Evolutionary conservation across 2,797 vertebrate species (phyloP), one percentile per base, ranked within the genome.

Genomic region (Argentina silus): DNA sequence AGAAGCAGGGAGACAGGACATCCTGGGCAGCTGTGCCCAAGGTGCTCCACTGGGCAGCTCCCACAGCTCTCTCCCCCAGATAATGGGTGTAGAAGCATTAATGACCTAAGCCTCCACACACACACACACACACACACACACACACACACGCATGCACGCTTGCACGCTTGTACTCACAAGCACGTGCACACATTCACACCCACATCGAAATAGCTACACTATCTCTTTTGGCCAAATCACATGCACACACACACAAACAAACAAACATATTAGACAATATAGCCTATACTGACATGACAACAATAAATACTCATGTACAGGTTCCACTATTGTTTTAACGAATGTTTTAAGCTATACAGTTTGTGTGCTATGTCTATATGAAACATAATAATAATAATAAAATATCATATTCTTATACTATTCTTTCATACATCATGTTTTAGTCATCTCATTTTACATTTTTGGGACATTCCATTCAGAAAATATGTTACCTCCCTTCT

Each of bases 11-110:
- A 60, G 27, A 55, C 44, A 56, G 67, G 61, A 74, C 69, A 65
- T 76, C 74, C 61, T 70, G 51, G 67, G 68, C 67, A 62, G 67
- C 48, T 55, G 67, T 56, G 50, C 51, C 44, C 36, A 12, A 11
- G 15, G 48, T 36, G 44, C n/a, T 27, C 8, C 19, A 23, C 47
- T 48, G 10, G 47, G 12, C 47, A 12, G 56, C 56, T 59, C 56
- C 56, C 56, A 14, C 12, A 12, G 21, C 27, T 4, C 9, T 48
- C 55, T 47, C 55, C 44, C 56, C 19, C 42, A 21, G 55, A 23
- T 43, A 3, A 70, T 17, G 42, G 21, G 17, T 1, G n/a, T 14
- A 59, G 56, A 27, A 10, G 56, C 56, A 59, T 59, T 59, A 11
- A 9, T 11, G 12, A 17, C 56, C 19, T 59, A 10, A 12, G 11